Evolutionary conservation across 1,140 invertebrate species (phyloP), one percentile per base, ranked within the genome.

Genomic region (Himalopsyche phryganea): DNA sequence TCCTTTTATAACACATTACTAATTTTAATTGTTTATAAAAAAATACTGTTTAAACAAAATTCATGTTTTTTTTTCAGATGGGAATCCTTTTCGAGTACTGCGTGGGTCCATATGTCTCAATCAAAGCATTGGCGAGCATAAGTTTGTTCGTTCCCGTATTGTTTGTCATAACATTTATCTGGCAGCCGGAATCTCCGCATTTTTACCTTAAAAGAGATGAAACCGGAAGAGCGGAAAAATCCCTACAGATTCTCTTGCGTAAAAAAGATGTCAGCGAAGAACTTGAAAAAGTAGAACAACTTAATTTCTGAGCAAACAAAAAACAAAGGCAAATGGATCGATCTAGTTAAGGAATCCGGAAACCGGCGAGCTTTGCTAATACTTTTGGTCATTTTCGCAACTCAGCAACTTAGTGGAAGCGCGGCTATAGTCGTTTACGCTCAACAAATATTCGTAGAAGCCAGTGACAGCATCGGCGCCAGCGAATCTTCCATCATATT

Each of bases 331-430:
- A 75, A 78, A 3, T 72, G 84, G 62, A 54, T 71, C 40, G 83
- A 87, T 64, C 67, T 87, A 10, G 68, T 85, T 11, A 77, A 74
- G 1, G 79, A 79, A n/a, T 72, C 75, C 0, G 83, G 76, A 3
- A 86, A 88, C 65, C 73, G 82, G 23, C 83, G 82, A 63, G 86
- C 85, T 1, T 68, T 91, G 42, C 78, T 76, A 62, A 77, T 72
- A 35, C 80, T 81, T 23, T 66, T 85, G 14, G 73, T 81, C 10
- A 66, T 90, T 7, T 85, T 87, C 65, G 75, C 85, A 0, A 83
- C 88, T 50, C 88, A 91, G 70, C 87, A 90, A 68, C 72, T 89
- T 11, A 87, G 83, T 52, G 87, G 89, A 1, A 83, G 89, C 17
- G 85, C 86, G 55, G 85, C 85, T 3, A 76, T 92, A 2, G 82